Evolutionary conservation across 2,797 vertebrate genomes (phyloP), one percentile per base, ranked within the genome.

Genomic region (Rhinoraja longicauda): DNA sequence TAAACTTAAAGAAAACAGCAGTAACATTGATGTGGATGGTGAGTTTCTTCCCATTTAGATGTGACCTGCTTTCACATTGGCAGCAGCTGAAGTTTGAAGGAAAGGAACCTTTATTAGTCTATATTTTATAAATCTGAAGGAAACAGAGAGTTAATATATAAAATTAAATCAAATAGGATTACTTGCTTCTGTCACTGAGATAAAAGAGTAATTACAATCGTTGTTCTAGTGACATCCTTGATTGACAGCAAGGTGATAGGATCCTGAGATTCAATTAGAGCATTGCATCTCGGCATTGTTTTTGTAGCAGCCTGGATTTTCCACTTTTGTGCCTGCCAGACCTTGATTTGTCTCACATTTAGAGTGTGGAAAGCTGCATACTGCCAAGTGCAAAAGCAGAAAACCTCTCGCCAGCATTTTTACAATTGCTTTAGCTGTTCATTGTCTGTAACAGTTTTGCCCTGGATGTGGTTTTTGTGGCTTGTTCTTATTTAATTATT

Each of bases 241-340:
- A 88, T 88, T 88, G 59, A 86, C 82, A n/a, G 29, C 26, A 86
- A 64, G 26, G 57, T 86, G 81, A 19, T 21, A 2, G 62, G 19
- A 8, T 2, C 53, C n/a, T 88, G 10, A 36, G 17, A 67, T 88
- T 67, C 17, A 64, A 62, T 88, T 88, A 36, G 84, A 67, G 62
- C 17, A 17, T 88, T 36, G 17, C 36, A 21, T 32, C 59, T 36
- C 32, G n/a, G 59, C 62, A 67, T 88, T 67, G 62, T 29, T 88
- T 88, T 88, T 32, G 12, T 36, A 88, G 84, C 57, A 57, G n/a
- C 84, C 84, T 88, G n/a, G 76, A 17, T 64, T 88, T 88, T 88
- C 84, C 59, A 88, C 84, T 64, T 39, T 88, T 64, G 26, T 75
- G 57, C 84, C 88, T 88, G 59, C 59, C 29, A 32, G 26, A 12